phyloP scores from a whole-genome alignment of 2,113 vertebrate species.

The Leptocoma aspasia region DNA sequence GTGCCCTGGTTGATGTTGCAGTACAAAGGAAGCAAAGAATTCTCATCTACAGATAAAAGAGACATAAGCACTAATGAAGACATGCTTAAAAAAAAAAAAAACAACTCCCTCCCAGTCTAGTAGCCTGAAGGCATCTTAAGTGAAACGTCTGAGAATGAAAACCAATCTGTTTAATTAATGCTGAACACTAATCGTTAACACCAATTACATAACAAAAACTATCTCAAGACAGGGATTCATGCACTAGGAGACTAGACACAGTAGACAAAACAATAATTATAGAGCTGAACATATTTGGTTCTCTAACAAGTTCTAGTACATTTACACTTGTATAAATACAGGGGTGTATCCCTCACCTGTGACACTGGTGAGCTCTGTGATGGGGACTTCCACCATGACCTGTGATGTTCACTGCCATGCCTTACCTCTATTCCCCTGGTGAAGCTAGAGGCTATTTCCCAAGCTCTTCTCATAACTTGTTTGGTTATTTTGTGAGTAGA shows the following conservation, averaged over 20 bases:
- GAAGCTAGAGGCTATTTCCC: background rate
- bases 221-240: background rate
- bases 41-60: conserved; percentile 27
- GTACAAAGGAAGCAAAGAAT: conserved; percentile 4
- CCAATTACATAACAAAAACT: conserved; percentile 34
- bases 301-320: background rate
- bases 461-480: background rate
- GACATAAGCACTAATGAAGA: conserved; percentile 20
- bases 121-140: conserved; percentile 40
- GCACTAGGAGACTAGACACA: background rate
- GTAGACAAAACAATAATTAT: background rate
- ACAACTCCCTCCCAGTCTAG: background rate
- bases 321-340: background rate
- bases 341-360: background rate
- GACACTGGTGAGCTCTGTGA: background rate
- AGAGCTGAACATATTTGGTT: background rate
- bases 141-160: conserved; percentile 33
- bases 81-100: background rate
- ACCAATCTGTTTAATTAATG: conserved; percentile 24
- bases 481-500: background rate
- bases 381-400: background rate
- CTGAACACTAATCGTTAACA: background rate
- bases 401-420: background rate
- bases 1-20: background rate
- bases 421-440: background rate